A percentile compares a stretch with the other conserved stretches of the same genome.
Conservation (phyloP, 1,140 invertebrate species). For the Calliopsis andreniformis region DNA sequence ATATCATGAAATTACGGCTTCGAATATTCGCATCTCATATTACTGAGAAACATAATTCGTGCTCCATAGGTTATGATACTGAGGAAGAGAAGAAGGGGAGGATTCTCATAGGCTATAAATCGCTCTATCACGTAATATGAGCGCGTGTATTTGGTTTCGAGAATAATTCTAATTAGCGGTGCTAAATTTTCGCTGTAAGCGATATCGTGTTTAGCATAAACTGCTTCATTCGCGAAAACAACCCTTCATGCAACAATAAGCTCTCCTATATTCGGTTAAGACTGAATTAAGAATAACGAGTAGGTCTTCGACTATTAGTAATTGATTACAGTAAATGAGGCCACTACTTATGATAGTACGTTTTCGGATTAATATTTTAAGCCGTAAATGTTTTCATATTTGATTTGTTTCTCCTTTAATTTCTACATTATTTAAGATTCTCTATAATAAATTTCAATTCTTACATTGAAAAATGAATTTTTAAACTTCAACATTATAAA, state of each 20-base stretch:
- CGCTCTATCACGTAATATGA: conserved; percentile 68
- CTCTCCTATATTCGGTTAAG: background rate
- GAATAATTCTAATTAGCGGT: conserved; percentile 64
- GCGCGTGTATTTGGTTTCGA: conserved; percentile 68
- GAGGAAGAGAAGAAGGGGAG: background rate
- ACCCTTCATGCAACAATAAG: conserved; percentile 35
- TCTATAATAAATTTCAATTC: no score
- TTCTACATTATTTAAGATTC: no score
- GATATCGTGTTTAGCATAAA: conserved; percentile 57
- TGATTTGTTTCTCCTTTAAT: no score
- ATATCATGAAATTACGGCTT: conserved; percentile 59
- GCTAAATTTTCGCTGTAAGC: conserved; percentile 62
- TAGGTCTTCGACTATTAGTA: background rate
- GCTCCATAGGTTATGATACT: background rate
- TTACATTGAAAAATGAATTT: no score
- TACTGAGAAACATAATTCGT: conserved; percentile 57
- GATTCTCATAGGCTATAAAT: conserved; percentile 63
- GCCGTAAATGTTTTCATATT: no score
- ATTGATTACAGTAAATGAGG: conserved; percentile 8
- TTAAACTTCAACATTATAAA: no score
- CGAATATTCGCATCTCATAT: conserved; percentile 64
- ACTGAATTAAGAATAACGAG: background rate
- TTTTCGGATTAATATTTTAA: no score
- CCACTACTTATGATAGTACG: background rate
- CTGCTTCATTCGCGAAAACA: conserved; percentile 59